A percentile compares a stretch with the other conserved stretches of the same genome.
Conservation (phyloP, 2,113 vertebrate genomes). For the Prietella phreatophila region DNA sequence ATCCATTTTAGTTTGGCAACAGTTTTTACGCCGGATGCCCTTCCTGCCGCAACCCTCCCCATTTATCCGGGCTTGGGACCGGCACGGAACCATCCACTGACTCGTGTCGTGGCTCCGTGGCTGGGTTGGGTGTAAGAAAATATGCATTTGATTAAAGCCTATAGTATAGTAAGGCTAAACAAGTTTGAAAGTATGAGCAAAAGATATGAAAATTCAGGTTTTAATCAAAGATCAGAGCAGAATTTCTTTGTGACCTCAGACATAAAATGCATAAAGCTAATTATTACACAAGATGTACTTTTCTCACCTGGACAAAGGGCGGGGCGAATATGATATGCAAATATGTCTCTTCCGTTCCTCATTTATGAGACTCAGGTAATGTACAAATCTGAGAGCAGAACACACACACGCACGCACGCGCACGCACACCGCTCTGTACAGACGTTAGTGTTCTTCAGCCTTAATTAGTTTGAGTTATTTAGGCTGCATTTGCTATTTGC, state of each 20-base stretch:
- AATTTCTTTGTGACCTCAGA: neutral
- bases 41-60: too few species aligned
- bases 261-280: neutral
- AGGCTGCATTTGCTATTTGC: neutral
- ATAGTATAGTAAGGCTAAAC: neutral
- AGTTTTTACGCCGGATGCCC: too few species aligned
- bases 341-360: neutral
- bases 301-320: neutral
- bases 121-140: too few species aligned
- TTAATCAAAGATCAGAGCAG: neutral
- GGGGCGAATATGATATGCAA: neutral
- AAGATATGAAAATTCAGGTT: neutral
- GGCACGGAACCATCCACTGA: too few species aligned
- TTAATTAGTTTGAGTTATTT: neutral
- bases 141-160: too few species aligned
- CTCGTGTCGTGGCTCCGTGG: too few species aligned
- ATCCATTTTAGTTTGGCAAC: too few species aligned
- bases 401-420: neutral
- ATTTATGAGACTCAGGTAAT: neutral
- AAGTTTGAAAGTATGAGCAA: neutral
- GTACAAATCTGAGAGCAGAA: neutral
- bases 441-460: neutral
- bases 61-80: too few species aligned
- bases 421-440: neutral
- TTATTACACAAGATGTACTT: neutral